Base-by-base conservation (phyloP, 1,140 invertebrate species). In the Hyles vespertilio region DNA sequence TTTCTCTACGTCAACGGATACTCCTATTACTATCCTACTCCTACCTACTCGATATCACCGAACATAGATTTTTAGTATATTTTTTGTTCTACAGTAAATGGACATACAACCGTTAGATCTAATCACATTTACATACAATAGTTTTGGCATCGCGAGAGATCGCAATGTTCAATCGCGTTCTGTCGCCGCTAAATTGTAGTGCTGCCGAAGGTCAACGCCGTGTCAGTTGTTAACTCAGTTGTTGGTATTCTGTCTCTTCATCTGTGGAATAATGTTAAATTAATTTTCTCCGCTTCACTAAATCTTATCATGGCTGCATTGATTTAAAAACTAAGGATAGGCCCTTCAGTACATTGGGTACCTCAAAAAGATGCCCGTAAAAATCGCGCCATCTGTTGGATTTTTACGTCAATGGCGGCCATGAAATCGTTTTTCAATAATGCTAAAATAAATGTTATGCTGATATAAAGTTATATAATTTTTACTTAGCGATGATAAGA, bases 131-230 rank as follows among this genome's bases (percentile, higher is more conserved):
- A 76, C 64, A 68, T 79, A 79, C 61, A 59, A 72, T 59, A 70
- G 63, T 65, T 84, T 87, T 87, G 84, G 84, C 84, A 87, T 79
- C 80, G 50, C 56, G 79, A 87, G 81, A 82, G n/a, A 3, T n/a
- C n/a, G 5, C 46, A 11, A 2, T 11, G 10, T n/a, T n/a, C n/a
- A n/a, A n/a, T n/a, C 1, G 46, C 5, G 5, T 56, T 47, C 9
- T 32, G 3, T 43, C 12, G 34, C 43, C 34, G 43, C 52, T 45
- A 33, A 36, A 48, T 32, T 45, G 34, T 52, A 40, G 32, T 58
- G 52, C 46, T 32, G 36, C 32, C 22, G 32, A 33, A n/a, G 52
- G 55, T 49, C 53, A 61, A 61, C 61, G 55, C 61, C 62, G 59
- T 58, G 65, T 56, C 68, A 56, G 55, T 65, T 44, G 57, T 59